Evolutionary conservation across 2,113 vertebrate species (phyloP).

Genomic region (Nycticorax nycticorax): DNA sequence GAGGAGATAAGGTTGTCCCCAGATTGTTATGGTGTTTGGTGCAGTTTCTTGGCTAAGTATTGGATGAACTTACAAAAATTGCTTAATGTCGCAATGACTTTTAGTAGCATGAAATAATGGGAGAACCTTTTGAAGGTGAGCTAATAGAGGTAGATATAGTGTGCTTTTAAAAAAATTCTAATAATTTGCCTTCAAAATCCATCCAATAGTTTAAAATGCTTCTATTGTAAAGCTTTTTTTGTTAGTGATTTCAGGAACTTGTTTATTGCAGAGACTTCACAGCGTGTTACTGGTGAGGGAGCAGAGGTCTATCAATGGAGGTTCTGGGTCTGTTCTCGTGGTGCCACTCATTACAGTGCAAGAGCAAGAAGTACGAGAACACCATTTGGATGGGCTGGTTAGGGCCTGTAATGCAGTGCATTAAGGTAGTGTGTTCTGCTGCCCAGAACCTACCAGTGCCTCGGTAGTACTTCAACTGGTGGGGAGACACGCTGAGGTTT

Average conservation of each 20-base stretch:
- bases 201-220: background rate
- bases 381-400: background rate
- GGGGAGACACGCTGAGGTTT: background rate
- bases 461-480: background rate
- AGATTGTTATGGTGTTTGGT: background rate
- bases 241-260: background rate
- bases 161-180: background rate
- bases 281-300: background rate
- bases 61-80: background rate
- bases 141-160: background rate
- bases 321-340: background rate
- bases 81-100: background rate
- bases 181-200: background rate
- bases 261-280: background rate
- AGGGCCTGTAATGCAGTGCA: background rate
- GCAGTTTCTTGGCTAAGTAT: background rate
- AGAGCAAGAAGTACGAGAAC: background rate
- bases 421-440: background rate
- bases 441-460: background rate
- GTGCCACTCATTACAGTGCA: background rate
- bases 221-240: background rate
- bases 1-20: background rate
- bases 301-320: background rate
- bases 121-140: background rate
- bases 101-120: background rate